phyloP scores from a whole-genome alignment of 2,797 vertebrate genomes.

The Cichlasoma orientale region DNA sequence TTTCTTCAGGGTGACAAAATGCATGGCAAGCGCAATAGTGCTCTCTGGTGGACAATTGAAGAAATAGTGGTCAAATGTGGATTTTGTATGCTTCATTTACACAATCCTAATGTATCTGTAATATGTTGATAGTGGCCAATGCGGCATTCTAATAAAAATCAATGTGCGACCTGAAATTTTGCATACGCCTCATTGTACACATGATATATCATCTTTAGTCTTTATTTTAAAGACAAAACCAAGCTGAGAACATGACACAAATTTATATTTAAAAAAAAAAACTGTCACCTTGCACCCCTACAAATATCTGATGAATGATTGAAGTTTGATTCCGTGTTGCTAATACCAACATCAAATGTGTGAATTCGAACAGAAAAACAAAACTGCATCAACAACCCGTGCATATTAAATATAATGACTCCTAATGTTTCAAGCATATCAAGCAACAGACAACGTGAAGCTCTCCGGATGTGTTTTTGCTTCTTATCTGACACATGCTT shows the following conservation, averaged over 20 bases:
- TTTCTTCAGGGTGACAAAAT: neutral
- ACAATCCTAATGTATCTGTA: neutral
- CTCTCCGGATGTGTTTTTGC: neutral
- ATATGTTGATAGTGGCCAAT: neutral
- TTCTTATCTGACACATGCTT: conserved; percentile 21
- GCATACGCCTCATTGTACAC: neutral
- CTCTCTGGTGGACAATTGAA: conserved; percentile 10
- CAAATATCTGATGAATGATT: no score
- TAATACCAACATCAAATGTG: no score
- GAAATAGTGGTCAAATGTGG: neutral
- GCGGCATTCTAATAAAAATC: neutral
- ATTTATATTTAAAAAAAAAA: no score
- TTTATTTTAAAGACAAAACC: no score
- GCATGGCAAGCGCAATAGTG: neutral
- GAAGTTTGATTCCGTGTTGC: no score
- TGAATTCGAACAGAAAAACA: no score
- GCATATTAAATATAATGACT: no score
- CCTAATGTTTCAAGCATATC: no score
- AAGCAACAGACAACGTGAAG: neutral
- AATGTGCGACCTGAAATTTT: neutral
- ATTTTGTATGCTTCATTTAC: neutral
- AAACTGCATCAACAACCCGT: no score
- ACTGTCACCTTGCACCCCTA: no score
- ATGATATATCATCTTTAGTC: neutral
- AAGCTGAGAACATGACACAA: no score